phyloP scores from a whole-genome alignment of 1,140 invertebrate genomes.

The Acromyrmex charruanus region DNA sequence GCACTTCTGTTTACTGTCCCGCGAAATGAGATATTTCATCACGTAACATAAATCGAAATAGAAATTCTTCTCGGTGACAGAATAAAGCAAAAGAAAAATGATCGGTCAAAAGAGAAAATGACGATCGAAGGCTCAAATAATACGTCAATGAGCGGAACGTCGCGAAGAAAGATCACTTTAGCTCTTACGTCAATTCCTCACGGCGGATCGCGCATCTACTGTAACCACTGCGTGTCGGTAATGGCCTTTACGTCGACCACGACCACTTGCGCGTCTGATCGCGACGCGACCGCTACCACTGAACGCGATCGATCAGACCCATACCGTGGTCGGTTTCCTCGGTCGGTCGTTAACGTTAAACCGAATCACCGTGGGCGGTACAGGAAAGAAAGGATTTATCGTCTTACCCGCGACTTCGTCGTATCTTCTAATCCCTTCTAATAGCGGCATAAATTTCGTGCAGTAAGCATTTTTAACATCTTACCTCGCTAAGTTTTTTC shows the following conservation, averaged over 20 bases:
- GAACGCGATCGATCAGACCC: conserved; percentile 16
- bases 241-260: neutral
- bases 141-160: conserved; percentile 9
- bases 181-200: conserved; percentile 40
- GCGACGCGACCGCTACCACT: conserved; percentile 1
- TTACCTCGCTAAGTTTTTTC: neutral
- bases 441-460: conserved; percentile 28
- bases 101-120: conserved; percentile 22
- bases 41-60: neutral
- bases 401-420: neutral
- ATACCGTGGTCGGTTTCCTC: conserved; percentile 4
- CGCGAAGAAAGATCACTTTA: conserved; percentile 21
- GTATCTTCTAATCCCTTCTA: conserved; percentile 46
- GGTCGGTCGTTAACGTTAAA: conserved; percentile 30
- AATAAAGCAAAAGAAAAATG: conserved; percentile 17
- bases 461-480: conserved; percentile 10
- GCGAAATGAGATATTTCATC: conserved; percentile 1
- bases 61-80: neutral
- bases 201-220: conserved; percentile 17
- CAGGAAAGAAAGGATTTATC: conserved; percentile 42
- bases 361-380: conserved; percentile 11
- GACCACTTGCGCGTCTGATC: conserved; percentile 23
- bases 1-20: neutral
- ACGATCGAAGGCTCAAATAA: conserved; percentile 12
- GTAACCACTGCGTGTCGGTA: conserved; percentile 43